phyloP scores from a whole-genome alignment of 2,888 invertebrate species.

The Diplolepis rosae region DNA sequence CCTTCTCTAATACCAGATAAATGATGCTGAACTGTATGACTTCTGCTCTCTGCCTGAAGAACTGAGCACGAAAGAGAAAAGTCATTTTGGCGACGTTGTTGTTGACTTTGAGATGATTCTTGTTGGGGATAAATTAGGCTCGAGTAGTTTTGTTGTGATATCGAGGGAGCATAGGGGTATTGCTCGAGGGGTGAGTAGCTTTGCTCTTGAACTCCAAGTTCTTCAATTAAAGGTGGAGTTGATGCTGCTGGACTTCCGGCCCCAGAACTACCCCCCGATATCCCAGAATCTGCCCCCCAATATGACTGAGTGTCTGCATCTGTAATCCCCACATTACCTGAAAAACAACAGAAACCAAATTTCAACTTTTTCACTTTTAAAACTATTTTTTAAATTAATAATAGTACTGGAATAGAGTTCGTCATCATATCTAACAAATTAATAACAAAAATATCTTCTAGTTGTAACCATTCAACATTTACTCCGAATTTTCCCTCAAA shows the following conservation, averaged over 20 bases:
- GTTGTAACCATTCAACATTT: too few relatives aligned
- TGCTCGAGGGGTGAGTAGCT: conserved; percentile 60
- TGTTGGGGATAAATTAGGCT: conserved; percentile 49
- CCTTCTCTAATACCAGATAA: conserved; percentile 49
- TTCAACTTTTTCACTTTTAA: not conserved
- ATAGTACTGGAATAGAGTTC: too few relatives aligned
- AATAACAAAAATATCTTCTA: too few relatives aligned
- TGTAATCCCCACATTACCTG: conserved; percentile 56
- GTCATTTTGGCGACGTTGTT: conserved; percentile 34
- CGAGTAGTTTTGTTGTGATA: conserved; percentile 56
- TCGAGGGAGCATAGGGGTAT: conserved; percentile 49
- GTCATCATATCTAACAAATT: too few relatives aligned
- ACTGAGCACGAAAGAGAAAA: conserved; percentile 36
- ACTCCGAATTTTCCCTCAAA: too few relatives aligned
- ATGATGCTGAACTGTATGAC: conserved; percentile 45
- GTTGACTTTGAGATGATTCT: conserved; percentile 45
- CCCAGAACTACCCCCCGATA: conserved; percentile 70
- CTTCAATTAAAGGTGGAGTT: conserved; percentile 70
- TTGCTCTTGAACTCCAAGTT: conserved; percentile 66
- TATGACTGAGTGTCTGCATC: conserved; percentile 69
- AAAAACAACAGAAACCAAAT: not conserved
- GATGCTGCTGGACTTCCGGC: conserved; percentile 70
- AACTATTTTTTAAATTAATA: too few relatives aligned
- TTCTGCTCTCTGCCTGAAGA: conserved; percentile 38
- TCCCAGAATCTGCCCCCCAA: conserved; percentile 70